phyloP scores from a whole-genome alignment of 1,140 invertebrate species.

The Drosophila teissieri region DNA sequence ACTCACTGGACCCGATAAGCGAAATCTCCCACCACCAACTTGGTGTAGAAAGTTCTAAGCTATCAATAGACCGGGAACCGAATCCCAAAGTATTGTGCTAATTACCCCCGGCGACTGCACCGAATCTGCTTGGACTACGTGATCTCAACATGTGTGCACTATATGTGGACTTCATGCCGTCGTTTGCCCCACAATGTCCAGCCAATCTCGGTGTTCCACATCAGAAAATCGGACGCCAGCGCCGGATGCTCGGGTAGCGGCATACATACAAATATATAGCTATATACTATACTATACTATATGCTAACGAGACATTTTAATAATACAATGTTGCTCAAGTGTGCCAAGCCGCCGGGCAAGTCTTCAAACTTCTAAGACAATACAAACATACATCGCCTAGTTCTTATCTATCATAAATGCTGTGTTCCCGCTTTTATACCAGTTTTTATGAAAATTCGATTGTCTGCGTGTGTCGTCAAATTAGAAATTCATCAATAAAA shows the following conservation, averaged over 20 bases:
- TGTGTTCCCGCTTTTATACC: slow-evolving; percentile 15
- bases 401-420: slow-evolving; percentile 28
- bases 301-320: slow-evolving; percentile 24
- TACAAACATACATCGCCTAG: neutral
- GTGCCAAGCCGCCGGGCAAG: slow-evolving; percentile 48
- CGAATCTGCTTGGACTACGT: slow-evolving; percentile 48
- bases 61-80: slow-evolving; percentile 57
- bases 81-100: slow-evolving; percentile 40
- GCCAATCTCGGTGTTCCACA: slow-evolving; percentile 67
- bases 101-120: slow-evolving; percentile 53
- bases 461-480: slow-evolving; percentile 18
- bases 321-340: slow-evolving; percentile 63
- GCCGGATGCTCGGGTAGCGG: slow-evolving; percentile 62
- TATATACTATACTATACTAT: slow-evolving; percentile 1
- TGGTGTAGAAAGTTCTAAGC: slow-evolving; percentile 57
- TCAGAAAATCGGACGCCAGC: slow-evolving; percentile 55
- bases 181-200: slow-evolving; percentile 52
- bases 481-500: slow-evolving; percentile 61
- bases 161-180: slow-evolving; percentile 25
- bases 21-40: slow-evolving; percentile 6
- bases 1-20: slow-evolving; percentile 52
- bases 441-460: slow-evolving; percentile 19
- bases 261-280: slow-evolving; percentile 13
- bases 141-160: slow-evolving; percentile 62
- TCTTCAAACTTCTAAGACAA: neutral